Evolutionary conservation across 2,888 invertebrate species (phyloP).

Genomic region (Anoncus sp.): DNA sequence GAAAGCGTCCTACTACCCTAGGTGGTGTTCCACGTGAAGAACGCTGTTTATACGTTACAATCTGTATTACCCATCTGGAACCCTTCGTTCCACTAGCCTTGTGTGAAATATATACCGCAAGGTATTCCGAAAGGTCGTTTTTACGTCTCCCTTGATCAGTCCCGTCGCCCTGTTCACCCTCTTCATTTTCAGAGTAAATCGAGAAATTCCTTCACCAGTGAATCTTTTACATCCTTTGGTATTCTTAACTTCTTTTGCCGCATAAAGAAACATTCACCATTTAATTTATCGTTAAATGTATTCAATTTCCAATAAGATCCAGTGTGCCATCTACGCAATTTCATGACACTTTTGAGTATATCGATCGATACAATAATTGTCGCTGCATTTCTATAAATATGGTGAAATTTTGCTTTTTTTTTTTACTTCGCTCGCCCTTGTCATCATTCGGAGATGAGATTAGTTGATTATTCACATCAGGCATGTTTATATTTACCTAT

Average conservation of each 20-base stretch:
- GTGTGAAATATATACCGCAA: slow-evolving; percentile 14
- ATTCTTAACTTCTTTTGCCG: too few relatives aligned
- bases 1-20: slow-evolving; percentile 12
- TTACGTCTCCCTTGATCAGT: neutral
- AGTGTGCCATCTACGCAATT: neutral
- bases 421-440: too few relatives aligned
- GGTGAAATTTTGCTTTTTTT: too few relatives aligned
- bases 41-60: neutral
- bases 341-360: too few relatives aligned
- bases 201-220: slow-evolving; percentile 13
- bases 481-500: neutral
- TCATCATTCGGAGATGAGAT: too few relatives aligned
- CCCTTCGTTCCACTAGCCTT: slow-evolving; percentile 8
- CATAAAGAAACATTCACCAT: too few relatives aligned
- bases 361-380: too few relatives aligned
- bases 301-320: too few relatives aligned
- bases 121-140: slow-evolving; percentile 4
- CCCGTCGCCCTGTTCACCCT: neutral
- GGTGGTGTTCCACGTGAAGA: neutral
- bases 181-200: slow-evolving; percentile 18
- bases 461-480: too few relatives aligned
- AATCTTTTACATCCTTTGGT: too few relatives aligned
- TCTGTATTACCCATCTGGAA: slow-evolving; percentile 32
- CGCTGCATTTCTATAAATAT: too few relatives aligned
- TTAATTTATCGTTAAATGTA: too few relatives aligned